These are phyloP conservation scores for Globia sparganii DNA, from an alignment of 2,888 invertebrate species.

Conservation along the genomic window DNA sequence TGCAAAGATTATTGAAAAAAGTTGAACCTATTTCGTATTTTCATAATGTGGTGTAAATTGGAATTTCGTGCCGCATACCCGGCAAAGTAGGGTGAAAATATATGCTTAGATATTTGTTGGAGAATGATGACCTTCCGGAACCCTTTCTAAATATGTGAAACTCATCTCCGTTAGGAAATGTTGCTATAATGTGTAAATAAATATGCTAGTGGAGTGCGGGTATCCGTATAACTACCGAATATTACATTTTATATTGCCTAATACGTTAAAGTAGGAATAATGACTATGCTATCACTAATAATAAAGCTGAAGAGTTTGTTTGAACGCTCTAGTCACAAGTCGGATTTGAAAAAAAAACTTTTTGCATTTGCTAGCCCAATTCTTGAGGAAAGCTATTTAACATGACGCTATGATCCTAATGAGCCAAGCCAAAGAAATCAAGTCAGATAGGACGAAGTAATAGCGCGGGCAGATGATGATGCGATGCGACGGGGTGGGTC, in stretches of 20 bases:
- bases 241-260: neutral
- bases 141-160: conserved; percentile 33
- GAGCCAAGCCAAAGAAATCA: neutral
- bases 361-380: neutral
- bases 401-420: neutral
- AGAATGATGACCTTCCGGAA: conserved; percentile 18
- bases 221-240: neutral
- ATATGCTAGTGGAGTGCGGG: conserved; percentile 2
- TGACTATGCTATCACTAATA: neutral
- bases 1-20: neutral
- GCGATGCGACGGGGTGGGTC: neutral
- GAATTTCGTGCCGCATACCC: conserved; percentile 27
- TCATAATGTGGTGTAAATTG: conserved; percentile 34
- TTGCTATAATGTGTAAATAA: conserved; percentile 23
- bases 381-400: neutral
- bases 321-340: neutral
- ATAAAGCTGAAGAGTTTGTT: neutral
- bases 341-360: neutral
- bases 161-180: conserved; percentile 41
- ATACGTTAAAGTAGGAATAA: neutral
- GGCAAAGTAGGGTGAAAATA: conserved; percentile 30
- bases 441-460: neutral
- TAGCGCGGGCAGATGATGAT: too few species aligned
- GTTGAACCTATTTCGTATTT: conserved; percentile 4
- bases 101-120: conserved; percentile 1